These are phyloP conservation scores for Pseudococcus viburni DNA, from an alignment of 2,888 invertebrate species.

Conservation along the genomic window DNA sequence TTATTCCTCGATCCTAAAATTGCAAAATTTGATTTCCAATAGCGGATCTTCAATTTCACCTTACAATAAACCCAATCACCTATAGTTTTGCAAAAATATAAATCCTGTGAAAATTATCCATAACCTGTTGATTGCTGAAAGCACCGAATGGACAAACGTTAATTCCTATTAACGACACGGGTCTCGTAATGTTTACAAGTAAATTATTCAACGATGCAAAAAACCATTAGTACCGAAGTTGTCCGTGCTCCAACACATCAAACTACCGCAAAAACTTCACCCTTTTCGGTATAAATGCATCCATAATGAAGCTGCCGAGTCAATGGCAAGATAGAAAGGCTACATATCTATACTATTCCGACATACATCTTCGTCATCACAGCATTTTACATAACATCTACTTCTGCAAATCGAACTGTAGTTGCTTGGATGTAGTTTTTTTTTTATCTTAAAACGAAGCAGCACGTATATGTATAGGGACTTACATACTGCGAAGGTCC, in stretches of 20 bases:
- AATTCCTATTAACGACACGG: neutral
- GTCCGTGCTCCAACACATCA: conserved; percentile 65
- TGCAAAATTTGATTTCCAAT: too few species aligned
- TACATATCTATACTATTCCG: neutral
- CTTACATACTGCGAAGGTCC: conserved; percentile 59
- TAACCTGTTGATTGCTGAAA: neutral
- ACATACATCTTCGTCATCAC: neutral
- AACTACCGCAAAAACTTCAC: conserved; percentile 67
- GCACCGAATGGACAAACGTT: neutral
- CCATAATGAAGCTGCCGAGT: neutral
- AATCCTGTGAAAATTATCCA: neutral
- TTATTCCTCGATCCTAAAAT: too few species aligned
- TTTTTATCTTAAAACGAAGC: conserved; percentile 27
- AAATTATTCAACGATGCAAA: conserved; percentile 47
- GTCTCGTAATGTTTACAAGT: conserved; percentile 27
- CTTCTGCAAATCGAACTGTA: conserved; percentile 19
- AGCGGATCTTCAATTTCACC: too few species aligned
- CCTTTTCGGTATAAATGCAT: conserved; percentile 64
- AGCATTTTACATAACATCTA: neutral
- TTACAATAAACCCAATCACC: too few species aligned
- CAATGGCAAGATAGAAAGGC: neutral
- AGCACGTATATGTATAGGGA: conserved; percentile 15
- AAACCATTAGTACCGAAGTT: conserved; percentile 44
- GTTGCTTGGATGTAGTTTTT: neutral
- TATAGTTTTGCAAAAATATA: neutral